Percentiles rank a stretch among this genome's conserved stretches.
phyloP scores from a whole-genome alignment of 2,797 vertebrate species.

The Geotrypetes seraphini region DNA sequence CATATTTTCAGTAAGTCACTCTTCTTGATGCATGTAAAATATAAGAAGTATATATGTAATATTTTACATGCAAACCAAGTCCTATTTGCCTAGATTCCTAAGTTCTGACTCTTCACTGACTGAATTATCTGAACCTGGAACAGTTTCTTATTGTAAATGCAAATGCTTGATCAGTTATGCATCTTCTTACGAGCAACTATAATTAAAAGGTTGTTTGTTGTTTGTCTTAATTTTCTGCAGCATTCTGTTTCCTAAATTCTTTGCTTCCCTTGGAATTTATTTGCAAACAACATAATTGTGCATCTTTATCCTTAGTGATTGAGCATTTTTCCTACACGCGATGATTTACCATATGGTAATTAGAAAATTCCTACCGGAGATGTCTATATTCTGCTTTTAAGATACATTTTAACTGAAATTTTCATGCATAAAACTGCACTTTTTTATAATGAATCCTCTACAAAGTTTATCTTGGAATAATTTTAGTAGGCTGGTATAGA shows the following conservation, averaged over 20 bases:
- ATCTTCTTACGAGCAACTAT: constrained; percentile 27
- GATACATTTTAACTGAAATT: constrained; percentile 4
- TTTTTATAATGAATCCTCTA: too few relatives aligned
- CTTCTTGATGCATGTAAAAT: too few relatives aligned
- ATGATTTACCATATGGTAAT: constrained; percentile 38
- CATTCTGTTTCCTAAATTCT: constrained; percentile 45
- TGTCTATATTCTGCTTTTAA: too few relatives aligned
- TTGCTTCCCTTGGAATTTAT: constrained; percentile 53
- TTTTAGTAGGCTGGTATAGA: too few relatives aligned
- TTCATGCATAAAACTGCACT: not conserved
- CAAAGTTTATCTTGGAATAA: too few relatives aligned
- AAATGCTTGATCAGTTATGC: constrained; percentile 36
- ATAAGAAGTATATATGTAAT: too few relatives aligned
- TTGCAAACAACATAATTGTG: constrained; percentile 54
- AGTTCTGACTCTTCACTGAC: constrained; percentile 21
- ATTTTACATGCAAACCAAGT: too few relatives aligned
- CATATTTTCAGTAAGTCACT: too few relatives aligned
- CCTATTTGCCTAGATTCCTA: too few relatives aligned
- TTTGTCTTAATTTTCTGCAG: constrained; percentile 28
- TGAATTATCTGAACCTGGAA: constrained; percentile 17
- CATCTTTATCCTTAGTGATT: constrained; percentile 47
- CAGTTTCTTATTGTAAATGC: constrained; percentile 21
- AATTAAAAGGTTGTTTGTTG: too few relatives aligned
- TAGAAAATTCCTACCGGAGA: constrained; percentile 26
- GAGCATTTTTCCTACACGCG: constrained; percentile 44